A percentile compares a stretch with the other conserved stretches of the same genome.
phyloP scores from a whole-genome alignment of 2,888 invertebrate genomes.

The Eurois occulta region DNA sequence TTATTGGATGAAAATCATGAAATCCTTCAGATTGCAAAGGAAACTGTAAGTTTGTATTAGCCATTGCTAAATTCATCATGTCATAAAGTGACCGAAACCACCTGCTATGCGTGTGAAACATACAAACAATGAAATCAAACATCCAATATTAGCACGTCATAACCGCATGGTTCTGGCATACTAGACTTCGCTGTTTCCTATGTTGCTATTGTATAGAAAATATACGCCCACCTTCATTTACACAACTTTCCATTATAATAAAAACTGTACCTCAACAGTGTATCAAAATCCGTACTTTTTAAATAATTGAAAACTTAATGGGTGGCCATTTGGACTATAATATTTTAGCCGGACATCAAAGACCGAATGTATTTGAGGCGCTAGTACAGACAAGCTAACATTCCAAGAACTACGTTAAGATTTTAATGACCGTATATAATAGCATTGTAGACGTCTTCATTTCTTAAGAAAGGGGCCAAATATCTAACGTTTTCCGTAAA shows the following conservation, averaged over 20 bases:
- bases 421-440: conserved; percentile 42
- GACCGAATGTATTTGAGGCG: conserved; percentile 19
- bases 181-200: conserved; percentile 20
- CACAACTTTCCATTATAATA: not conserved
- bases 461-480: conserved; percentile 32
- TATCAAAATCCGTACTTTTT: not conserved
- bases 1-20: conserved; percentile 2
- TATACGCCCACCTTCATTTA: conserved; percentile 1
- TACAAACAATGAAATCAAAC: conserved; percentile 77
- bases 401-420: conserved; percentile 41
- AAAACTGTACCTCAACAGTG: not conserved
- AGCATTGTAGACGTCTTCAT: conserved; percentile 24
- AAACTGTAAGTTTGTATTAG: conserved; percentile 39
- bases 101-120: conserved; percentile 69
- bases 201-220: conserved; percentile 13
- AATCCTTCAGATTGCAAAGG: conserved; percentile 32
- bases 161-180: conserved; percentile 46
- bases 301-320: conserved; percentile 38
- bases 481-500: conserved; percentile 30
- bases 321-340: conserved; percentile 14
- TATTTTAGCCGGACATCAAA: conserved; percentile 43
- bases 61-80: conserved; percentile 70
- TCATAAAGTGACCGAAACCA: conserved; percentile 76
- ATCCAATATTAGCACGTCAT: conserved; percentile 77
- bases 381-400: conserved; percentile 9